phyloP scores from a whole-genome alignment of 2,113 vertebrate genomes.

The Colossoma macropomum region DNA sequence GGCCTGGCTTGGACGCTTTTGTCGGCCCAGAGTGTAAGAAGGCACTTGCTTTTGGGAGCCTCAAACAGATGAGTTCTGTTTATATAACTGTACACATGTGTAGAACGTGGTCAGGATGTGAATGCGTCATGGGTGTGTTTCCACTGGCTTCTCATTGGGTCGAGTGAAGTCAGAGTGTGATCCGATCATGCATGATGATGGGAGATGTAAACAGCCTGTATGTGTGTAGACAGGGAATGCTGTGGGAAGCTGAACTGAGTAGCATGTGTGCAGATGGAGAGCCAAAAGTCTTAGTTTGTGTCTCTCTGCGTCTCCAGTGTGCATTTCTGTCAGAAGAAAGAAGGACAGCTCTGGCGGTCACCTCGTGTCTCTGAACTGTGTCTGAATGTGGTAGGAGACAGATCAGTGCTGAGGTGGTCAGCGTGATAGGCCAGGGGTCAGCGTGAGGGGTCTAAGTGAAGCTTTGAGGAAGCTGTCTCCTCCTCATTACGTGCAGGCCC shows the following conservation, averaged over 20 bases:
- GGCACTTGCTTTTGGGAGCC: too few species aligned
- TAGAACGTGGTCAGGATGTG: too few species aligned
- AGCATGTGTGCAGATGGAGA: too few species aligned
- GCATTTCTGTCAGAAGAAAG: background rate
- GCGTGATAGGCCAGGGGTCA: background rate
- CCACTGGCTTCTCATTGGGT: too few species aligned
- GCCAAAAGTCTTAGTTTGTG: background rate
- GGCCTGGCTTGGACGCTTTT: too few species aligned
- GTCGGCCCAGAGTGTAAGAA: too few species aligned
- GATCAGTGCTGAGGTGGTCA: background rate
- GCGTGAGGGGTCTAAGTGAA: background rate
- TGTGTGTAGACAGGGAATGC: background rate
- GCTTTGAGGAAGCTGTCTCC: background rate
- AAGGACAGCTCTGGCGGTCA: background rate
- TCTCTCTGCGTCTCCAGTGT: background rate
- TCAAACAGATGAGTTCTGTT: too few species aligned
- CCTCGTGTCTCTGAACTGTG: background rate
- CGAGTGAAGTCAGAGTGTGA: too few species aligned
- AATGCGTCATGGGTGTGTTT: too few species aligned
- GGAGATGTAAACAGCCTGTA: too few species aligned
- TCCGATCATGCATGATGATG: too few species aligned
- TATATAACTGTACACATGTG: too few species aligned
- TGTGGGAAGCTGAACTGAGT: background rate
- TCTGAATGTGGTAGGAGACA: background rate
- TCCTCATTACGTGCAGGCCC: background rate